Conservation (phyloP, 2,888 invertebrate species). For the Pyralis farinalis region DNA sequence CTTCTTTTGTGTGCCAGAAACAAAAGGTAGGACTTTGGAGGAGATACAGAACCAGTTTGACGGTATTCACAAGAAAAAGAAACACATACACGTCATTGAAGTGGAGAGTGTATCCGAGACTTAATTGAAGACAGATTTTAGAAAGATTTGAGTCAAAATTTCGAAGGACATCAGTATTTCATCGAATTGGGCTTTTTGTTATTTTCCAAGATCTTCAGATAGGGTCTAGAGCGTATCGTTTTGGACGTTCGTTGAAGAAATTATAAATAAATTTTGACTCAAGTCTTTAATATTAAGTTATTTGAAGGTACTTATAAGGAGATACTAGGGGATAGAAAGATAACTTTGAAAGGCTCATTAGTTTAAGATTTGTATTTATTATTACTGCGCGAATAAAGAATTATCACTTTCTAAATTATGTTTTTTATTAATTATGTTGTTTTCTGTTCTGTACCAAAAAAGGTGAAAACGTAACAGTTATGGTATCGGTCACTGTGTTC, state of each 20-base stretch:
- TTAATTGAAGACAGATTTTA: constrained; percentile 41
- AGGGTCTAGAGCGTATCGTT: constrained; percentile 17
- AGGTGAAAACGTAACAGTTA: no score
- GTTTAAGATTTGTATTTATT: constrained; percentile 20
- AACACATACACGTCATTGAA: constrained; percentile 69
- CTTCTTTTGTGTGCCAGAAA: constrained; percentile 85
- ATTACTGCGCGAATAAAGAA: constrained; percentile 12
- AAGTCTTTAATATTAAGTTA: neutral
- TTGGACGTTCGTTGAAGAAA: constrained; percentile 6
- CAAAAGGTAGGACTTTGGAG: constrained; percentile 78
- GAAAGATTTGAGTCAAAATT: constrained; percentile 23
- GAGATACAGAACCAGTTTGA: constrained; percentile 79
- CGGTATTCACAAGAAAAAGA: constrained; percentile 61
- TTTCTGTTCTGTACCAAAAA: no score
- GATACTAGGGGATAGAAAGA: neutral
- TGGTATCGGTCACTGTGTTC: no score
- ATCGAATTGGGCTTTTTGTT: constrained; percentile 5
- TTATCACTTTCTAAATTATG: neutral
- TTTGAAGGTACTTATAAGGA: neutral
- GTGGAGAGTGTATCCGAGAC: constrained; percentile 57
- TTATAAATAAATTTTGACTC: constrained; percentile 12
- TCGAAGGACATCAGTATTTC: constrained; percentile 22
- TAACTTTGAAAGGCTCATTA: constrained; percentile 18
- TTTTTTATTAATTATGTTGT: no score
- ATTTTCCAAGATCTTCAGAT: no score